Percentiles rank a stretch among this genome's conserved stretches.
phyloP scores from a whole-genome alignment of 2,888 invertebrate species.

The Orchesellides sinensis region DNA sequence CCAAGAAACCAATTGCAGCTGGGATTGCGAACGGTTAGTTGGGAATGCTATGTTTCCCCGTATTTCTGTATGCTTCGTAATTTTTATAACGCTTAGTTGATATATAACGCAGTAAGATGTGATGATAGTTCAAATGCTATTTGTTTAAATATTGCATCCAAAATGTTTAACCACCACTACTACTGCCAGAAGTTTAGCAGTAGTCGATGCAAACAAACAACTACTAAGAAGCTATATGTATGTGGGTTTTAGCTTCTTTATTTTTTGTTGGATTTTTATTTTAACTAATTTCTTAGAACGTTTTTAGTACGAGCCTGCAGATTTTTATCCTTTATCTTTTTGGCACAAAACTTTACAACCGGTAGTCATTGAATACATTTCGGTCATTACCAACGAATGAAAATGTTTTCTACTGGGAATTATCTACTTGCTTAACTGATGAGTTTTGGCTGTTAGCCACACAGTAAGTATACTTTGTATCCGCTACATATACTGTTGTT shows the following conservation, averaged over 20 bases:
- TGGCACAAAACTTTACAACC: slow-evolving; percentile 59
- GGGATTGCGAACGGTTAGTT: slow-evolving; percentile 89
- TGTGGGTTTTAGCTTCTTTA: slow-evolving; percentile 29
- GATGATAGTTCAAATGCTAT: slow-evolving; percentile 52
- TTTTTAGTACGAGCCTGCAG: slow-evolving; percentile 35
- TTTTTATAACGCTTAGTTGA: slow-evolving; percentile 1
- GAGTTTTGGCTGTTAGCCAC: slow-evolving; percentile 50
- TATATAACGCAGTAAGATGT: slow-evolving; percentile 16
- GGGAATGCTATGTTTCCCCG: slow-evolving; percentile 21
- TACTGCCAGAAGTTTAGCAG: slow-evolving; percentile 33
- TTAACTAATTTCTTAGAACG: slow-evolving; percentile 35
- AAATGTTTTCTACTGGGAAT: slow-evolving; percentile 39
- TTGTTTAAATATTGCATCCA: slow-evolving; percentile 41
- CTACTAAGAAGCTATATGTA: slow-evolving; percentile 37
- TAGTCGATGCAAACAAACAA: slow-evolving; percentile 38
- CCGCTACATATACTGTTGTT: no score
- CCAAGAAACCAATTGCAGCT: slow-evolving; percentile 92
- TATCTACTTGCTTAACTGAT: slow-evolving; percentile 26
- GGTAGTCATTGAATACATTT: slow-evolving; percentile 55
- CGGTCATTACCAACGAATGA: slow-evolving; percentile 51
- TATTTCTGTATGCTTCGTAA: slow-evolving; percentile 10
- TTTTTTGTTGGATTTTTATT: slow-evolving; percentile 38
- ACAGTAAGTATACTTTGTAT: no score
- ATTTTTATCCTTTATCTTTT: slow-evolving; percentile 46
- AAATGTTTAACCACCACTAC: slow-evolving; percentile 20